phyloP scores from a whole-genome alignment of 2,113 vertebrate genomes.

The Ovis canadensis region DNA sequence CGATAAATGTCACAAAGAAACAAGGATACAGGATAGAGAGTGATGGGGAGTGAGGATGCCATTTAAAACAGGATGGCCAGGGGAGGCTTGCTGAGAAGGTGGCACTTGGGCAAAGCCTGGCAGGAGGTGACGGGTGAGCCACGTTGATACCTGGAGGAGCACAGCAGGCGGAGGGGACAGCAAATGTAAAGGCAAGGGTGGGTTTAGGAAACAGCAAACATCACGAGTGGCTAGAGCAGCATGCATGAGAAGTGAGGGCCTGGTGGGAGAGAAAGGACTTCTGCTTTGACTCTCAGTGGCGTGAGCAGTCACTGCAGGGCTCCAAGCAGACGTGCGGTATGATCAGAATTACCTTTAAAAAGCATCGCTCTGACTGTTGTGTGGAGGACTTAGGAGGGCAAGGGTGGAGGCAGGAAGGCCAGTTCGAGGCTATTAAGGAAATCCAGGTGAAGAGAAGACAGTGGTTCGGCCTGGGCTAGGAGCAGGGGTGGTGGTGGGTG shows the following conservation, averaged over 20 bases:
- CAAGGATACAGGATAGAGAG: background rate
- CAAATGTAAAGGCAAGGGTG: background rate
- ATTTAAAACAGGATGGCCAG: background rate
- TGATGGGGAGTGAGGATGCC: background rate
- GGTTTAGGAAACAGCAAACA: background rate
- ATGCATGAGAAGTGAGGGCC: too few species aligned
- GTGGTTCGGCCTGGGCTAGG: background rate
- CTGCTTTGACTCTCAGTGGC: background rate
- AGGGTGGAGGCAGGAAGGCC: background rate
- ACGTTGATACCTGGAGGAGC: background rate
- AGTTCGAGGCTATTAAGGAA: rapidly evolving
- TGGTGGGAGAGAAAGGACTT: background rate
- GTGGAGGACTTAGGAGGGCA: background rate
- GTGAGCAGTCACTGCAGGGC: background rate
- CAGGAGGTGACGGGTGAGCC: background rate
- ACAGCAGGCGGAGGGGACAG: background rate
- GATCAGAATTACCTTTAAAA: background rate
- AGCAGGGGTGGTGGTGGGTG: background rate
- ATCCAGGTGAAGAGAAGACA: background rate
- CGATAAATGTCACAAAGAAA: background rate
- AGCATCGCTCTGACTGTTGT: background rate
- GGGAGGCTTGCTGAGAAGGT: background rate
- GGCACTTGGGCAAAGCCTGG: background rate
- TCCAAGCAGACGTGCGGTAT: background rate
- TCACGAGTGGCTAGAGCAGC: background rate